Percentiles rank a stretch among this genome's conserved stretches.
Evolutionary conservation across 1,140 invertebrate species (phyloP).

Genomic region (Bombus turneri): DNA sequence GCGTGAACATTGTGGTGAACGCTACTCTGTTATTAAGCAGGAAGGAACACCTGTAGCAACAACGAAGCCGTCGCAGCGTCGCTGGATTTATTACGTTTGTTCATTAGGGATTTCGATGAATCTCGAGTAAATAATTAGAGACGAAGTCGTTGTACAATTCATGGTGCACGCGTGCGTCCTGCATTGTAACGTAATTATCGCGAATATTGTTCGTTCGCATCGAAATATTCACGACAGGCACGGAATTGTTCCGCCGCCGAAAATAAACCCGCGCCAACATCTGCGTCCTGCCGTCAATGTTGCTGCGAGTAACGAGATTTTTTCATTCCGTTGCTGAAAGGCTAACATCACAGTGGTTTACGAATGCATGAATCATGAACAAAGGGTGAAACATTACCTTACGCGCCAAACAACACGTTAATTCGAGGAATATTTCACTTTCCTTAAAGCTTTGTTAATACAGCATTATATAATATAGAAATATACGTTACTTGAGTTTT

Average conservation of each 20-base stretch:
- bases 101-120: background rate
- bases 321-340: too few species aligned
- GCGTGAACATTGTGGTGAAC: background rate
- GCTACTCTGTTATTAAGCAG: background rate
- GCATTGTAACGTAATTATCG: constrained; percentile 10
- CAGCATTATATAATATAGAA: background rate
- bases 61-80: too few species aligned
- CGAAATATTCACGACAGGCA: background rate
- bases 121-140: constrained; percentile 23
- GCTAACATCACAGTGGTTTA: background rate
- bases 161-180: background rate
- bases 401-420: background rate
- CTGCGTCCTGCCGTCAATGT: background rate
- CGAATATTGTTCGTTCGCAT: background rate
- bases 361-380: background rate
- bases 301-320: background rate
- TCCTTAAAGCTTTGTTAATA: background rate
- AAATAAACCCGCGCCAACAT: background rate
- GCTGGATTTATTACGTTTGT: background rate
- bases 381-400: background rate
- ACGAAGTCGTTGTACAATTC: background rate
- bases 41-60: background rate
- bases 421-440: background rate
- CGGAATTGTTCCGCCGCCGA: background rate
- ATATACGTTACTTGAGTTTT: background rate